Conservation (phyloP, 2,113 vertebrate species). For the Glareola pratincola region DNA sequence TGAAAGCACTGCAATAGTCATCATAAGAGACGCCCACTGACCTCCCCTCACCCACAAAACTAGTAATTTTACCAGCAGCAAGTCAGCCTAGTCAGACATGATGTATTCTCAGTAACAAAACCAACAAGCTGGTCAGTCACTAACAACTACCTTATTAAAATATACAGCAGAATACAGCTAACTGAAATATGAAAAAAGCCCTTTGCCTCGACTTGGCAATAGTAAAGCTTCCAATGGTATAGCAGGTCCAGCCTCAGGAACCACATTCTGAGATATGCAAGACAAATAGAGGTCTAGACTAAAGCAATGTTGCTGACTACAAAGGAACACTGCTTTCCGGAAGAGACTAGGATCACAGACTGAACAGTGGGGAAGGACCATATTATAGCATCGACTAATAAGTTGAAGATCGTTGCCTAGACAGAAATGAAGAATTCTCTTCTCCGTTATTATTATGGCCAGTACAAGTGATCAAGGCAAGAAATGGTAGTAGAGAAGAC, state of each 20-base stretch:
- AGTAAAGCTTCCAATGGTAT: not conserved
- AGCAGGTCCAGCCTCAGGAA: not conserved
- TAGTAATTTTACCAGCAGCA: not conserved
- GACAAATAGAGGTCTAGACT: not conserved
- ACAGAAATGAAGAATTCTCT: not conserved
- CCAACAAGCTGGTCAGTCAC: not conserved
- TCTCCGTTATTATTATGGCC: not conserved
- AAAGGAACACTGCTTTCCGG: not conserved
- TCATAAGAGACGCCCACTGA: not conserved
- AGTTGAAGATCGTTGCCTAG: not conserved
- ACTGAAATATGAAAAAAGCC: not conserved
- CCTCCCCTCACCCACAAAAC: not conserved
- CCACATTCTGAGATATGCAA: fast-evolving
- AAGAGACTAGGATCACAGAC: not conserved
- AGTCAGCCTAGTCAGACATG: not conserved
- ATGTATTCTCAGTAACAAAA: not conserved
- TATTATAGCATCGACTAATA: not conserved
- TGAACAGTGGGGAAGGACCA: not conserved
- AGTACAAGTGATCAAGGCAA: not conserved
- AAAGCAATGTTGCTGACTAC: not conserved
- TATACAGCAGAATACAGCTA: not conserved
- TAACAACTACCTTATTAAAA: not conserved
- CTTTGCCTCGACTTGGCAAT: not conserved
- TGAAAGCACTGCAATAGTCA: not conserved
- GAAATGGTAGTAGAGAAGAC: not conserved